These are phyloP conservation scores for Apogon hyalosoma DNA, from an alignment of 2,797 vertebrate genomes.

Conservation along the genomic window DNA sequence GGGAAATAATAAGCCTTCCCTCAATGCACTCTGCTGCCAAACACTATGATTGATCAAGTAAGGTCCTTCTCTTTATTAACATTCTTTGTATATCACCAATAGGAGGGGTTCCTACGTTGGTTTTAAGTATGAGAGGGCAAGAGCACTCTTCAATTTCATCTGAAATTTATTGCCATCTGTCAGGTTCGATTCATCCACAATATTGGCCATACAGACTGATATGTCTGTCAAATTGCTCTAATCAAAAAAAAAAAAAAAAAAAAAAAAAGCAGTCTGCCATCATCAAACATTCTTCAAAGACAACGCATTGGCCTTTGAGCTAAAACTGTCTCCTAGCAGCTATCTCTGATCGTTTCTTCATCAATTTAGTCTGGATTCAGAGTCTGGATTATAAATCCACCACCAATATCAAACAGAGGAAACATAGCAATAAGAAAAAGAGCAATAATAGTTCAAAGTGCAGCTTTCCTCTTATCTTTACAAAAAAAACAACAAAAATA, in stretches of 20 bases:
- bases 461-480: slow-evolving; percentile 27
- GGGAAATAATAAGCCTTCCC: slow-evolving; percentile 72
- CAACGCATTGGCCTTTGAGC: slow-evolving; percentile 55
- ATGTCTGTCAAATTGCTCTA: slow-evolving; percentile 54
- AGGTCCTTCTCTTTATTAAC: slow-evolving; percentile 71
- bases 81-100: slow-evolving; percentile 48
- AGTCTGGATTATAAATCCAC: slow-evolving; percentile 34
- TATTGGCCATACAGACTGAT: slow-evolving; percentile 26
- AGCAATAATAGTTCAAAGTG: slow-evolving; percentile 41
- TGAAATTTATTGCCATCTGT: slow-evolving; percentile 63
- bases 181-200: slow-evolving; percentile 39
- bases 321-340: slow-evolving; percentile 28
- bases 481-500: slow-evolving; percentile 17
- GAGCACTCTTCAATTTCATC: slow-evolving; percentile 54
- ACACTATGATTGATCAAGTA: slow-evolving; percentile 76
- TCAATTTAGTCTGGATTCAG: slow-evolving; percentile 33
- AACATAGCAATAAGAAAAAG: slow-evolving; percentile 26
- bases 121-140: slow-evolving; percentile 59
- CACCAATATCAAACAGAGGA: slow-evolving; percentile 20
- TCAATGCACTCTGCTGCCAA: slow-evolving; percentile 46
- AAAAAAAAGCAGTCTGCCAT: slow-evolving; percentile 18
- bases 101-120: slow-evolving; percentile 46
- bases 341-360: slow-evolving; percentile 41
- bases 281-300: slow-evolving; percentile 59
- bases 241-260: slow-evolving; percentile 35